These are phyloP conservation scores for Anarrhichthys ocellatus DNA, from an alignment of 2,113 vertebrate genomes.

Conservation along the genomic window DNA sequence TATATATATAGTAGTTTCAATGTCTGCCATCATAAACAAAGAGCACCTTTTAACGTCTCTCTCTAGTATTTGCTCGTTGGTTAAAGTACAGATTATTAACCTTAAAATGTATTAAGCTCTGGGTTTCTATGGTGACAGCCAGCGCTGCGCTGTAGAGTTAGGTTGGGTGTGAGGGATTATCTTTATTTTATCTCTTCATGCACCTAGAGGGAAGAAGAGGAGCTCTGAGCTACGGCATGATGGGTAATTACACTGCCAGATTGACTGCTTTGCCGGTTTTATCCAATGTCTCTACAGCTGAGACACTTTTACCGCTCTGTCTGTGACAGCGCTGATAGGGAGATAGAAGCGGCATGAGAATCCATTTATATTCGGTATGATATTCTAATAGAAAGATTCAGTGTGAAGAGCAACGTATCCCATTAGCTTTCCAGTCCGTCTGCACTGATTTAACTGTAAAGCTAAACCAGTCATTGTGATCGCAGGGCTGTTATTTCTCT, in stretches of 20 bases:
- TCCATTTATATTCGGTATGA: conserved; percentile 22
- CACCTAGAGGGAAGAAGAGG: conserved; percentile 24
- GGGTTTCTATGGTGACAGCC: conserved; percentile 50
- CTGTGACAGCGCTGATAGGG: conserved; percentile 12
- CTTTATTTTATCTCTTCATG: conserved; percentile 44
- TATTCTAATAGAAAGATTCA: conserved; percentile 27
- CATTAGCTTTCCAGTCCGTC: conserved; percentile 8
- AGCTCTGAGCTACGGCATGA: conserved; percentile 34
- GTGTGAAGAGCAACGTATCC: background rate
- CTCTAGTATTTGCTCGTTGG: background rate
- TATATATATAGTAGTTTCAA: no score
- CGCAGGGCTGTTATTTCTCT: background rate
- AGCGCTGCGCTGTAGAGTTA: background rate
- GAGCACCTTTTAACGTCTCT: conserved; percentile 8
- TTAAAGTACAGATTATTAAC: conserved; percentile 3
- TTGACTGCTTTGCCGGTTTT: conserved; percentile 41
- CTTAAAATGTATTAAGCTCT: background rate
- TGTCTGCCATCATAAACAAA: background rate
- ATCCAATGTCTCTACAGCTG: conserved; percentile 27
- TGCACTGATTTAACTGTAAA: background rate
- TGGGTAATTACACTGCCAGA: conserved; percentile 49
- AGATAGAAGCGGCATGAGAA: conserved; percentile 16
- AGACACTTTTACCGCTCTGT: conserved; percentile 26
- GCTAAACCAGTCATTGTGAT: background rate
- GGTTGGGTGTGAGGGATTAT: conserved; percentile 36